Percentiles rank a stretch among this genome's conserved stretches.
These are phyloP conservation scores for Cyphotilapia sp. DNA, from an alignment of 2,113 vertebrate species.

Conservation along the genomic window DNA sequence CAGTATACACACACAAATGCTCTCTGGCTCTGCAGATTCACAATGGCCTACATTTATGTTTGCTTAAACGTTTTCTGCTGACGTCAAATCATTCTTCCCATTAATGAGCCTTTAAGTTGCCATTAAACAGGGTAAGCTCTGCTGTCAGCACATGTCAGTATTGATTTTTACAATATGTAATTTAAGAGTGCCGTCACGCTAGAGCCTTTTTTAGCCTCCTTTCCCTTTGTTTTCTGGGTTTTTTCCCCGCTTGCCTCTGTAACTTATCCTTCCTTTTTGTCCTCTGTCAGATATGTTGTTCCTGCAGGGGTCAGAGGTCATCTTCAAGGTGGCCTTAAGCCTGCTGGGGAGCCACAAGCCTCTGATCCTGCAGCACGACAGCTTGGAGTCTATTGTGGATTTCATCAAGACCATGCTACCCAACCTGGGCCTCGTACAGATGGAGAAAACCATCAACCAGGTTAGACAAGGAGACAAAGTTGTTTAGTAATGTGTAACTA, in stretches of 20 bases:
- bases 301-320: slow-evolving; percentile 89
- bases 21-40: not conserved
- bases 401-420: slow-evolving; percentile 92
- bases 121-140: not conserved
- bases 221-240: not conserved
- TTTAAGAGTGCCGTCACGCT: not conserved
- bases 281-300: slow-evolving; percentile 85
- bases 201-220: not conserved
- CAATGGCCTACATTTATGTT: slow-evolving; percentile 24
- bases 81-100: slow-evolving; percentile 19
- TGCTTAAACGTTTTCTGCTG: slow-evolving; percentile 8
- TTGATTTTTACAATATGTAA: not conserved
- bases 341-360: slow-evolving; percentile 91
- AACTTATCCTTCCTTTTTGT: not conserved
- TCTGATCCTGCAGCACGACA: slow-evolving; percentile 90
- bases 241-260: not conserved
- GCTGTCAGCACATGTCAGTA: not conserved
- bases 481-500: not conserved
- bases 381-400: slow-evolving; percentile 91
- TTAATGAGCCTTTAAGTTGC: not conserved
- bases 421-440: slow-evolving; percentile 90
- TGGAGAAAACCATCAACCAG: slow-evolving; percentile 97
- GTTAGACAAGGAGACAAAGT: slow-evolving; percentile 44
- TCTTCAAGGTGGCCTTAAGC: slow-evolving; percentile 93
- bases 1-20: slow-evolving; percentile 9